Evolutionary conservation across 2,113 vertebrate genomes (phyloP).

Genomic region (Scolopax mira): DNA sequence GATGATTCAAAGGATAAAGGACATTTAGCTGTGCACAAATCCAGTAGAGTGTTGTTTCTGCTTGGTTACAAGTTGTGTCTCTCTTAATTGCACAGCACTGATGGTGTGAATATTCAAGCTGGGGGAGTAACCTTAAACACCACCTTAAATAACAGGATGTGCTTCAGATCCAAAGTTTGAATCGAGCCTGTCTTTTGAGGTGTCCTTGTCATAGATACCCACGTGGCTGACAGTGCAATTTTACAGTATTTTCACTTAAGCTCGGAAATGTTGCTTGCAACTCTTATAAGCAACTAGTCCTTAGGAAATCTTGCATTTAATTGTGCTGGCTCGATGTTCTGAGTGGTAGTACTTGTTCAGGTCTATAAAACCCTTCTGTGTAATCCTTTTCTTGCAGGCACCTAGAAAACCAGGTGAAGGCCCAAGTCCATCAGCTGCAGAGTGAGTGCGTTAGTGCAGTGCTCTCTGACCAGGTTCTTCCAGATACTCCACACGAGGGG

Average conservation of each 20-base stretch:
- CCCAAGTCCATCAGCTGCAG: neutral
- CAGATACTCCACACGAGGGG: neutral
- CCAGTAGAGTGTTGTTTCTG: neutral
- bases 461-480: neutral
- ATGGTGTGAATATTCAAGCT: neutral
- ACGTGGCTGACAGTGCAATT: neutral
- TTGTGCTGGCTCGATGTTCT: neutral
- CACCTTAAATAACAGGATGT: neutral
- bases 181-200: neutral
- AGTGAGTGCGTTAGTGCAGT: neutral
- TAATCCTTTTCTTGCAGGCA: neutral
- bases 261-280: too few relatives aligned
- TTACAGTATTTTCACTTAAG: neutral
- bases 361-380: neutral
- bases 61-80: neutral
- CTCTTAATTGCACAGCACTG: neutral
- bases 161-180: neutral
- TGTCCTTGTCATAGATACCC: neutral
- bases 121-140: neutral
- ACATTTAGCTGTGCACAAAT: neutral
- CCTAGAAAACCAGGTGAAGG: neutral
- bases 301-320: neutral
- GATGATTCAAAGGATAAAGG: too few relatives aligned
- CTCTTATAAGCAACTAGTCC: neutral
- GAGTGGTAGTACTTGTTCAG: neutral